Percentiles rank a stretch among this genome's conserved stretches.
These are phyloP conservation scores for Myrmecobius fasciatus DNA, from an alignment of 2,113 vertebrate genomes.

Conservation along the genomic window DNA sequence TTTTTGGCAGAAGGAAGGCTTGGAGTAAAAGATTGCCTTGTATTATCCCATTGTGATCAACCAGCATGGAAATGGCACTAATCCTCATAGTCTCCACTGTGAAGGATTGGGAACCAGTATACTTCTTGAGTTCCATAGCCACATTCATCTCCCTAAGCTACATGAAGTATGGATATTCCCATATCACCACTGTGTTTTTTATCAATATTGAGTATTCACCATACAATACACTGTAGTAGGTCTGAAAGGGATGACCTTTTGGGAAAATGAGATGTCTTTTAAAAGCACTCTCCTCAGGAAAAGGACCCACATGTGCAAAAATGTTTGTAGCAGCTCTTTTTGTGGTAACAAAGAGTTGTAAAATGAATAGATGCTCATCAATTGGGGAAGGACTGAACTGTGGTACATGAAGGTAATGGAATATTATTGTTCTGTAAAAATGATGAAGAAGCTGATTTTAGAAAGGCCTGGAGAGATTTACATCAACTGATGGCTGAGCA, in stretches of 20 bases:
- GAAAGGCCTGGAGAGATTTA: too few species aligned
- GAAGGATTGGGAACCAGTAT: not conserved
- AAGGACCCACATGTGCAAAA: too few species aligned
- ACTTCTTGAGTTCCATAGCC: not conserved
- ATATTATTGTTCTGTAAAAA: too few species aligned
- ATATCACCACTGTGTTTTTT: not conserved
- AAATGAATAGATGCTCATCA: too few species aligned
- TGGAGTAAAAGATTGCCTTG: not conserved
- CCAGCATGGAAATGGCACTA: not conserved
- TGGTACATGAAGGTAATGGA: too few species aligned
- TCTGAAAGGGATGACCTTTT: not conserved
- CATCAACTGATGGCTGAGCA: too few species aligned
- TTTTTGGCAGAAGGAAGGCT: not conserved
- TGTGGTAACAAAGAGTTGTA: too few species aligned
- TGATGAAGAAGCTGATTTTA: too few species aligned
- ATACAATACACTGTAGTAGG: not conserved
- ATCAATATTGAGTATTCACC: not conserved
- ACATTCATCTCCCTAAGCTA: not conserved
- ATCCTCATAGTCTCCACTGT: not conserved
- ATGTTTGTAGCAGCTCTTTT: too few species aligned
- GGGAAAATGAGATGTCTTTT: not conserved
- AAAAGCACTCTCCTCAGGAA: not conserved
- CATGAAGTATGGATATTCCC: not conserved
- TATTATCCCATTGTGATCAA: not conserved
- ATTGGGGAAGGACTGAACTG: too few species aligned